Evolutionary conservation across 1,140 invertebrate species (phyloP), one percentile per base, ranked within the genome.

Genomic region (Muscidifurax raptorellus): DNA sequence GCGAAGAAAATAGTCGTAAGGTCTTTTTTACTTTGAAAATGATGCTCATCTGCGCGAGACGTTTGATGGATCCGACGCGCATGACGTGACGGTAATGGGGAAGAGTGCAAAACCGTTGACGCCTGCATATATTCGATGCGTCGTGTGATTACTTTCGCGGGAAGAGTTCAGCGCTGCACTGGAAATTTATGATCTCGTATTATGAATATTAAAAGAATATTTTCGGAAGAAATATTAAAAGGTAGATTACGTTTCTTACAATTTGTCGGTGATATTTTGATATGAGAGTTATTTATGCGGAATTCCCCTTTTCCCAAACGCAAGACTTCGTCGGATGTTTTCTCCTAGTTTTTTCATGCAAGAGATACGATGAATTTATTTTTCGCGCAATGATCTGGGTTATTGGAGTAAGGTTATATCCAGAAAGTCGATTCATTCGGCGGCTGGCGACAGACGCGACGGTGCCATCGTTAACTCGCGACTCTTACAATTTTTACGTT

Each of bases 391-490:
- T 25, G 25, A 52, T 77, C 72, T 74, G 36, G 72, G 32, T 77
- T 77, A 77, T 77, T 77, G 47, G 47, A 28, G 25, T 47, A 77
- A 77, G 25, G 9, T 77, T 77, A 67, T 40, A 64, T 25, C 27
- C 13, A 5, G 1, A 52, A n/a, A 77, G 36, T 40, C 36, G 36
- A 47, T 47, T 47, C 44, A 47, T 13, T 47, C 44, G 15, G 44
- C 15, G 2, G 12, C 3, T 9, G 36, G 32, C 32, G 32, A 32
- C 32, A 2, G 9, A 5, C 9, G 40, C 0, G 9, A 5, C 9
- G 40, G 9, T 44, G 12, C 10, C 7, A 47, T 47, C 44, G 44
- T 44, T 44, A 44, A 47, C 44, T 1, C 13, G 13, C 44, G 44
- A 47, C 44, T 18, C 15, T 18, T 40, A 40, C 36, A 40, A 40